phyloP scores from a whole-genome alignment of 1,140 invertebrate species.

The Bombus terrestris region DNA sequence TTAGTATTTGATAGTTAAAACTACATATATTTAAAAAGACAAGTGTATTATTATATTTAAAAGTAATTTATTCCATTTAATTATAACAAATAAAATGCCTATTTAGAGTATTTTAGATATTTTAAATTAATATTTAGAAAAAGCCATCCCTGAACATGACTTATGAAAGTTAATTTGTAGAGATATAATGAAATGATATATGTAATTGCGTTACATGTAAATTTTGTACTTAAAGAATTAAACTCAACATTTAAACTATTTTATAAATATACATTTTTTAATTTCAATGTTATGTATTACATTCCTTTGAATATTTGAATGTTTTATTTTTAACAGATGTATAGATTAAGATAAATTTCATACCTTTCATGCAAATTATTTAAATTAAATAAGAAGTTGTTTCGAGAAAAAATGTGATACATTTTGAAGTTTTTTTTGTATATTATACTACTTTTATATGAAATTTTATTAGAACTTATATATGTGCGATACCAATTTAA shows the following conservation, averaged over 20 bases:
- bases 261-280: background rate
- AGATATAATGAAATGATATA: constrained; percentile 4
- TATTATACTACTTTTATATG: background rate
- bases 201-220: background rate
- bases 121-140: background rate
- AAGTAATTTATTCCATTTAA: constrained; percentile 12
- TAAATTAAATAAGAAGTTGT: background rate
- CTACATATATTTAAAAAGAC: background rate
- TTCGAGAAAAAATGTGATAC: background rate
- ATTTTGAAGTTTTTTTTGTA: background rate
- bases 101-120: background rate
- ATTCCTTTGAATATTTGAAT: background rate
- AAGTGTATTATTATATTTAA: constrained; percentile 2
- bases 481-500: background rate
- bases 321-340: background rate
- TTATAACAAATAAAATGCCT: background rate
- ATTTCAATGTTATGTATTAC: background rate
- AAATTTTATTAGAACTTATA: background rate
- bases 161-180: background rate
- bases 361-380: background rate
- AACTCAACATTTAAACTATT: background rate
- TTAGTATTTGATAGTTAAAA: background rate
- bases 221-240: constrained; percentile 22
- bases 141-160: background rate
- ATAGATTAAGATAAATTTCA: background rate